Base-by-base conservation (phyloP, 37 sponge, comb jelly and placozoan species). In the Cliona cf. orientalis region DNA sequence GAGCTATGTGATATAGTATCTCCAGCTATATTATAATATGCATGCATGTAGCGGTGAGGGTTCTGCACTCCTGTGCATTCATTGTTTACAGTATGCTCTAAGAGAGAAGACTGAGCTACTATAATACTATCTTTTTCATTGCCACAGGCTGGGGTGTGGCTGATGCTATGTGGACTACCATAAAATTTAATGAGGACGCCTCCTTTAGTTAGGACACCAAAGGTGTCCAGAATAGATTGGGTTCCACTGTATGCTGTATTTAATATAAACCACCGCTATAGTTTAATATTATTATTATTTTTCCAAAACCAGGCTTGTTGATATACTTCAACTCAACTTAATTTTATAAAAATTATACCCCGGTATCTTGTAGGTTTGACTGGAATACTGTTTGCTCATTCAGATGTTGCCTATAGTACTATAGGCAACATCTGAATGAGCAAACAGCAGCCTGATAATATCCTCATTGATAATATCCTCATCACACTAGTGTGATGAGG, bases 91-190 rank as follows among this genome's bases (percentile, higher is more conserved):
- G 80, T 49, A 64, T 90, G 32, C 19, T 90, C 5, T 4, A 80
- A 1, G 84, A 86, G 91, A 58, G 69, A 43, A 62, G 62, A 42
- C 42, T 4, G 5, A 81, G 81, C 2, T 85, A 78, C 58, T 84
- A 78, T 46, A 17, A 23, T 2, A 65, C 40, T 19, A 66, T 79
- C 11, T 90, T 90, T 72, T 19, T 80, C 55, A 56, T 85, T 76
- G 55, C 73, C 26, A 23, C 69, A 46, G 72, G 68, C 61, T 90
- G 80, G 80, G 91, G 91, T 19, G 53, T 60, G 0, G 69, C 73
- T 38, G 82, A 80, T 66, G 91, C 70, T 35, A 44, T 85, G 6
- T 85, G 85, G 85, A 80, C 84, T 53, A 83, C 81, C 34, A 46
- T 80, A 21, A n/a, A n/a, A n/a, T n/a, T n/a, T n/a, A n/a, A n/a